Evolutionary conservation across 2,888 invertebrate species (phyloP).

Genomic region (Abrostola triplasia): DNA sequence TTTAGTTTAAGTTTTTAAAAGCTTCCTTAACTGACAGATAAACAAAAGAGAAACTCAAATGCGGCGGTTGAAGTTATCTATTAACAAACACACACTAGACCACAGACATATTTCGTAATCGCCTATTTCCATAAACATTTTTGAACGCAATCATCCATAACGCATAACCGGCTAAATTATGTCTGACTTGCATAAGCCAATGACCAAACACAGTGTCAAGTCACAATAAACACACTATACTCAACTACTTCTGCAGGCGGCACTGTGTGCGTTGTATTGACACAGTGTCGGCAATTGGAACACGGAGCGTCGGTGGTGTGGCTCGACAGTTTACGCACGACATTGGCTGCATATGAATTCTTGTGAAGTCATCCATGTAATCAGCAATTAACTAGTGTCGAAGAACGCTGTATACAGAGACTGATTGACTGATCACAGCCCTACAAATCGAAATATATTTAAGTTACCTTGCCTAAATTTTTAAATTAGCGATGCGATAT

Average conservation of each 20-base stretch:
- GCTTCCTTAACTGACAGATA: too few relatives aligned
- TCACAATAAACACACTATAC: background rate
- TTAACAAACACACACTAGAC: background rate
- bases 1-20: too few relatives aligned
- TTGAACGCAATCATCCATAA: background rate
- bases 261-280: background rate
- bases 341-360: constrained; percentile 24
- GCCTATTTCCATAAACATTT: background rate
- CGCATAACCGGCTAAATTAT: too few relatives aligned
- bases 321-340: constrained; percentile 14
- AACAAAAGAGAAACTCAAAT: too few relatives aligned
- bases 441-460: too few relatives aligned
- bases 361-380: constrained; percentile 27
- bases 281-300: constrained; percentile 16
- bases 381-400: background rate
- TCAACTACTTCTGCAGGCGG: too few relatives aligned
- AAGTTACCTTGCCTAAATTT: too few relatives aligned
- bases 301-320: constrained; percentile 9
- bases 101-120: background rate
- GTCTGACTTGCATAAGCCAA: background rate
- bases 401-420: background rate
- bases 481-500: too few relatives aligned
- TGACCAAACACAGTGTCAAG: background rate
- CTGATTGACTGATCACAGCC: too few relatives aligned
- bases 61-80: too few relatives aligned